Base-by-base conservation (phyloP, 2,113 vertebrate genomes). In the Fukomys damarensis region DNA sequence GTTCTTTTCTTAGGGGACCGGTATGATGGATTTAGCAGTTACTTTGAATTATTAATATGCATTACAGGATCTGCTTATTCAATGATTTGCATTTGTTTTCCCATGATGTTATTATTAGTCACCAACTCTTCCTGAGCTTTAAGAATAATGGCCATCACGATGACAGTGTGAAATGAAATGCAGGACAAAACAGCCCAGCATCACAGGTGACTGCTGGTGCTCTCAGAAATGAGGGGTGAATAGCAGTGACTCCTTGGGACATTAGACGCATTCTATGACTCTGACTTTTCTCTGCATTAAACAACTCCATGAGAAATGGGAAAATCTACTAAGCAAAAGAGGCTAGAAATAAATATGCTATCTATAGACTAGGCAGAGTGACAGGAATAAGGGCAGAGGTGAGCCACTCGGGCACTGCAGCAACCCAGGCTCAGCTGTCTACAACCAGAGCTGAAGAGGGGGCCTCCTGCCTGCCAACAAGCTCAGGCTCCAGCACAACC, bases 11-110 rank as follows among this genome's bases (percentile, higher is more conserved):
- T 83, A 70, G 0, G 65, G 59, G 83, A 5, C 72, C 19, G 24
- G 5, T 22, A 65, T 68, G 70, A 85, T 61, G 80, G 93, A 95
- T 96, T 94, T 92, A 91, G 72, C 54, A 74, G 65, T 97, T 79
- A 72, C 85, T 91, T 82, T 96, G 72, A 94, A 94, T 97, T 97
- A 96, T 96, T 96, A 91, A 96, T 87, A 91, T 89, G 82, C 82
- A 66, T 70, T 91, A 49, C 86, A 63, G 77, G 91, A 77, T 93
- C 96, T 93, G 94, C 91, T 93, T 96, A 68, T 94, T 96, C 77
- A 70, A n/a, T 95, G 89, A 97, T 97, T 97, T 97, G 95, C 94
- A 95, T 96, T 96, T 97, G 94, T 95, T 97, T 93, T 85, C 72
- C 87, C 46, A 52, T 96, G 94, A 83, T 96, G 93, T 96, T 97